Evolutionary conservation across 2,888 invertebrate species (phyloP).

Genomic region (Diabrotica balteata): DNA sequence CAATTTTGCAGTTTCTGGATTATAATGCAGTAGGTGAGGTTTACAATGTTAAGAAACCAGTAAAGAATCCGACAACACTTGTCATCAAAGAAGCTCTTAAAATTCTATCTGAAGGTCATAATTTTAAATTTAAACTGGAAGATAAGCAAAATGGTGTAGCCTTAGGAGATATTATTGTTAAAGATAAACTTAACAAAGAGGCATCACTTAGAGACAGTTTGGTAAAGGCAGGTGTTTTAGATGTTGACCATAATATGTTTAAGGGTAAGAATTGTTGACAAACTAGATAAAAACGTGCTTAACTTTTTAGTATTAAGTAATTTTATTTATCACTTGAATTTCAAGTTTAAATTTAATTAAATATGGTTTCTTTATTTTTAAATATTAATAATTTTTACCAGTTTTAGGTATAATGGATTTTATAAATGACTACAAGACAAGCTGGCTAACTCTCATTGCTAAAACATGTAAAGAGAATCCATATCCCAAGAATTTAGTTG

Average conservation of each 20-base stretch:
- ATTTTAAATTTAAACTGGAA: slow-evolving; percentile 34
- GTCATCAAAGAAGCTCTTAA: slow-evolving; percentile 29
- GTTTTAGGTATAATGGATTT: slow-evolving; percentile 35
- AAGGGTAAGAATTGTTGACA: no score
- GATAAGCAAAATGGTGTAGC: slow-evolving; percentile 39
- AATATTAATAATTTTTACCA: slow-evolving; percentile 1
- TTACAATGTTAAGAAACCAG: slow-evolving; percentile 22
- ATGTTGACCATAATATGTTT: no score
- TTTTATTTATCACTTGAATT: no score
- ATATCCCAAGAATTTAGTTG: slow-evolving; percentile 10
- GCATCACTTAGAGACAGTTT: slow-evolving; percentile 38
- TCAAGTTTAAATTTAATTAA: no score
- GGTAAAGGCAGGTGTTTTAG: slow-evolving; percentile 25
- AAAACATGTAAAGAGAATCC: slow-evolving; percentile 29
- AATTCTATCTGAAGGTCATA: slow-evolving; percentile 24
- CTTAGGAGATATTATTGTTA: slow-evolving; percentile 45
- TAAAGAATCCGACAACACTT: slow-evolving; percentile 25
- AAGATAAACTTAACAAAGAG: slow-evolving; percentile 34
- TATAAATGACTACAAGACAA: slow-evolving; percentile 39
- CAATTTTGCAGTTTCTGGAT: slow-evolving; percentile 35
- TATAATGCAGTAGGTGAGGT: slow-evolving; percentile 32
- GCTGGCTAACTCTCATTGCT: slow-evolving; percentile 32
- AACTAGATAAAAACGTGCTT: slow-evolving; percentile 6
- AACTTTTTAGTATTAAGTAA: background rate
- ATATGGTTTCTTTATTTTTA: background rate